Percentiles rank a stretch among this genome's conserved stretches.
phyloP scores from a whole-genome alignment of 2,888 invertebrate genomes.

The Pristionchus mayeri region DNA sequence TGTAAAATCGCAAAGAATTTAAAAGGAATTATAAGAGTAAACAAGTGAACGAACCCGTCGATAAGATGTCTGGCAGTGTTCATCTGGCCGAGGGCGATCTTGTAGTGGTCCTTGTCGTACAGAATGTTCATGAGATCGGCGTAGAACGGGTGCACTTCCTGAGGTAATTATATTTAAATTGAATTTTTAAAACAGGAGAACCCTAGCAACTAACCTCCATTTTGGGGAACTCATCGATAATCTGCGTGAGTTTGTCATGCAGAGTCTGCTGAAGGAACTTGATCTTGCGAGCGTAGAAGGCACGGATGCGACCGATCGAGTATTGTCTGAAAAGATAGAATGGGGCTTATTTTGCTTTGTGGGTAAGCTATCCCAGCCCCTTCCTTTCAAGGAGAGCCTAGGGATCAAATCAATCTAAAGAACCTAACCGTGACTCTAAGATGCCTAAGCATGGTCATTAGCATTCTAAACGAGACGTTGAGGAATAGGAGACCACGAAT shows the following conservation, averaged over 20 bases:
- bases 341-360: too few relatives aligned
- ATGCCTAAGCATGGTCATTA: too few relatives aligned
- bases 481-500: constrained; percentile 69
- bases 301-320: constrained; percentile 94
- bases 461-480: too few relatives aligned
- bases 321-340: constrained; percentile 92
- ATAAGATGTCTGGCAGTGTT: constrained; percentile 97
- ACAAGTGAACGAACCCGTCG: constrained; percentile 80
- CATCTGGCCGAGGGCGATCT: constrained; percentile 95
- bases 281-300: constrained; percentile 96
- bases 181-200: not conserved
- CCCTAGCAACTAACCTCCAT: constrained; percentile 84
- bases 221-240: constrained; percentile 98
- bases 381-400: too few relatives aligned
- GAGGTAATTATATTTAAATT: constrained; percentile 57
- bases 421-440: too few relatives aligned
- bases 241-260: constrained; percentile 93
- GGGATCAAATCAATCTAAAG: too few relatives aligned
- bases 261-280: constrained; percentile 97
- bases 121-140: constrained; percentile 98
- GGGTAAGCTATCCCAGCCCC: too few relatives aligned
- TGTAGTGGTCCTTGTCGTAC: constrained; percentile 99
- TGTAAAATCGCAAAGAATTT: too few relatives aligned
- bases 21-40: not conserved
- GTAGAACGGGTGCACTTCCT: constrained; percentile 97